Evolutionary conservation across 1,140 invertebrate genomes (phyloP).

Genomic region (Brachionus paranguensis): DNA sequence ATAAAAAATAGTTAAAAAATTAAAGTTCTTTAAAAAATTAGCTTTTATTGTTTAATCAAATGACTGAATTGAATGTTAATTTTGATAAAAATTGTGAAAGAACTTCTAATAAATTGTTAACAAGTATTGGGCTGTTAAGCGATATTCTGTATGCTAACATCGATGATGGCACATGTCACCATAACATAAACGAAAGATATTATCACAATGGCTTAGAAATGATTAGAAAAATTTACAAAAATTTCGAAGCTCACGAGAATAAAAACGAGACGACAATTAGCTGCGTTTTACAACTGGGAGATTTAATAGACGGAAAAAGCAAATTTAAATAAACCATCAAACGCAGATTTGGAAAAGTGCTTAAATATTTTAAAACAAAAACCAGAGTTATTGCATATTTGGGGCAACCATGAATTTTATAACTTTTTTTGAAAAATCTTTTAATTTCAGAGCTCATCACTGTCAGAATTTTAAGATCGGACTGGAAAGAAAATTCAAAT

Average conservation of each 20-base stretch:
- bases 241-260: slow-evolving; percentile 44
- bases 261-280: slow-evolving; percentile 33
- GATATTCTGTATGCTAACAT: slow-evolving; percentile 55
- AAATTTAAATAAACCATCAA: slow-evolving; percentile 30
- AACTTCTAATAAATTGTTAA: background rate
- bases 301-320: slow-evolving; percentile 53
- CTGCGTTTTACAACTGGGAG: slow-evolving; percentile 53
- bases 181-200: slow-evolving; percentile 45
- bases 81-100: background rate
- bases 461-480: background rate
- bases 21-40: no score
- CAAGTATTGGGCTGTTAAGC: slow-evolving; percentile 48
- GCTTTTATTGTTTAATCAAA: background rate
- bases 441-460: slow-evolving; percentile 42
- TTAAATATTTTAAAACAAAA: background rate
- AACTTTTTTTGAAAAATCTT: slow-evolving; percentile 48
- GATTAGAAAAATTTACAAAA: slow-evolving; percentile 46
- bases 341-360: slow-evolving; percentile 37
- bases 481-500: background rate
- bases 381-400: slow-evolving; percentile 47
- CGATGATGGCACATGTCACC: slow-evolving; percentile 47
- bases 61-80: background rate
- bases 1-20: no score
- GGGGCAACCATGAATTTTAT: slow-evolving; percentile 56
- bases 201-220: slow-evolving; percentile 49